These are phyloP conservation scores for Rattus rattus DNA, from an alignment of 2,113 vertebrate genomes.

Conservation along the genomic window DNA sequence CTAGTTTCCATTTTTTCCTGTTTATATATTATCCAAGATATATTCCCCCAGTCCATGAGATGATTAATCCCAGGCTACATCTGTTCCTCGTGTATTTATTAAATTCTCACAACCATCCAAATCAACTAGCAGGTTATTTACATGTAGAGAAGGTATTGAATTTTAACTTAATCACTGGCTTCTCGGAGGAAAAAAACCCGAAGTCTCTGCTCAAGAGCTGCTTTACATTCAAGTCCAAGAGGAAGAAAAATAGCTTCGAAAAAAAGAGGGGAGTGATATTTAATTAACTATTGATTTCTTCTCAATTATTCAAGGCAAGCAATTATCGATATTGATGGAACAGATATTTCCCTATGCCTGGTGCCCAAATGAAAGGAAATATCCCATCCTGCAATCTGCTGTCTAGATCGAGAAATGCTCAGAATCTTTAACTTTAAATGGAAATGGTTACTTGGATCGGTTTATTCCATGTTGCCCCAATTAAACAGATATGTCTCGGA, in stretches of 20 bases:
- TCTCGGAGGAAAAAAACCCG: not conserved
- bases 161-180: conserved; percentile 68
- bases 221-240: conserved; percentile 75
- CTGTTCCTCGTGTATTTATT: conserved; percentile 53
- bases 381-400: conserved; percentile 61
- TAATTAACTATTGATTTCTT: conserved; percentile 83
- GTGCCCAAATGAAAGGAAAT: conserved; percentile 68
- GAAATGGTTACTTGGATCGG: conserved; percentile 56
- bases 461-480: conserved; percentile 61
- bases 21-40: conserved; percentile 34
- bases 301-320: conserved; percentile 81
- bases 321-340: conserved; percentile 74
- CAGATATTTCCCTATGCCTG: conserved; percentile 58
- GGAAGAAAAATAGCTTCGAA: conserved; percentile 62
- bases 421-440: conserved; percentile 66
- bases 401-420: conserved; percentile 45
- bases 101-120: conserved; percentile 53
- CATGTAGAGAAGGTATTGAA: conserved; percentile 55
- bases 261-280: conserved; percentile 62
- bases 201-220: conserved; percentile 62
- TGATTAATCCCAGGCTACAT: conserved; percentile 43
- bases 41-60: not conserved
- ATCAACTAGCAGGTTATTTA: conserved; percentile 59
- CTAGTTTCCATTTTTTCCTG: conserved; percentile 5
- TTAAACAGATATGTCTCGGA: conserved; percentile 68